These are phyloP conservation scores for Platyura marginata DNA, from an alignment of 1,140 invertebrate species.

Conservation along the genomic window DNA sequence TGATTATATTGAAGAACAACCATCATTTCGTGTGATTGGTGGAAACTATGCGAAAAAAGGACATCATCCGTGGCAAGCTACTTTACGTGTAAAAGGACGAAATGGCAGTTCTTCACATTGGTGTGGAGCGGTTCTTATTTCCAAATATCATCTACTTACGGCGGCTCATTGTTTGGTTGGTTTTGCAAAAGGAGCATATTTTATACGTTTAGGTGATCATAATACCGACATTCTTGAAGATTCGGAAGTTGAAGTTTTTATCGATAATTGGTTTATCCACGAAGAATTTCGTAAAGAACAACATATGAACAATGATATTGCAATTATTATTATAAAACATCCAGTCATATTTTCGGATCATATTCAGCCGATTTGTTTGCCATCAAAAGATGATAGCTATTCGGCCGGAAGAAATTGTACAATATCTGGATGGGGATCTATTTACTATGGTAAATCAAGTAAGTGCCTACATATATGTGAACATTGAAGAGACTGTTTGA, in stretches of 20 bases:
- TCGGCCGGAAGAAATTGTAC: constrained; percentile 42
- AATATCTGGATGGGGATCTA: constrained; percentile 63
- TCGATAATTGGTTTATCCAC: constrained; percentile 48
- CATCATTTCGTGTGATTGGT: constrained; percentile 32
- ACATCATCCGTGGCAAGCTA: constrained; percentile 68
- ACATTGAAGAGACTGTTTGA: too few species aligned
- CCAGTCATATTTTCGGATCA: constrained; percentile 40
- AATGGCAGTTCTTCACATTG: constrained; percentile 39
- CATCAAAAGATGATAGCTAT: constrained; percentile 30
- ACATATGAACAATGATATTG: constrained; percentile 57
- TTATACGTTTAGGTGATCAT: constrained; percentile 51
- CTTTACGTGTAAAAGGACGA: constrained; percentile 38
- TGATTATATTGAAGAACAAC: constrained; percentile 14
- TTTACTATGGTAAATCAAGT: constrained; percentile 37
- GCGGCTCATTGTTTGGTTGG: constrained; percentile 61
- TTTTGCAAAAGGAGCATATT: constrained; percentile 42
- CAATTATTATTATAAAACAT: constrained; percentile 45
- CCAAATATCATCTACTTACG: constrained; percentile 48
- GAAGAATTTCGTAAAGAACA: constrained; percentile 40
- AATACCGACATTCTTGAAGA: constrained; percentile 44
- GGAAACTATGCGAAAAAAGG: constrained; percentile 35
- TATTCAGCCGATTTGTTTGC: constrained; percentile 58
- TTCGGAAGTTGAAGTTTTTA: constrained; percentile 42
- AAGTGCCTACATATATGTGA: too few species aligned
- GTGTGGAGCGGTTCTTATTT: constrained; percentile 60